Base-by-base conservation (phyloP, 1,140 invertebrate species). In the Oedothorax gibbosus region DNA sequence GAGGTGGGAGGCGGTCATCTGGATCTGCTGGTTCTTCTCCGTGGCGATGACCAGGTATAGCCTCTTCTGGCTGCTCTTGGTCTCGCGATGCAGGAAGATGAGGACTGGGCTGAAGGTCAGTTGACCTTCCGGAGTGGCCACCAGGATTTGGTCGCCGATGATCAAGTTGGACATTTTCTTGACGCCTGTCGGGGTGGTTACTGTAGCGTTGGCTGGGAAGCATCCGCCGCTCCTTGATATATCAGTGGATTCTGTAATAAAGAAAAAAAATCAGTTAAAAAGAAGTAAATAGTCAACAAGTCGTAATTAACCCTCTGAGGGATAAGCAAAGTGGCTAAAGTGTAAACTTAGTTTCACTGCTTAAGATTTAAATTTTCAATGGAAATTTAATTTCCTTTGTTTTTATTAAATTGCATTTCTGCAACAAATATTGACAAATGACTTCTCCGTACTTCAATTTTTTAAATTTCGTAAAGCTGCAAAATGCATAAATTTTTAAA, bases 171-270 rank as follows among this genome's bases (percentile, higher is more conserved):
- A 92, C 87, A 95, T 90, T 10, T 87, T 85, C 88, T 92, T 90
- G 68, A 94, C 92, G 0, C 95, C 14, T 93, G 89, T 87, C 49
- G 91, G 88, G 0, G 93, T 93, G 57, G 91, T 89, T 9, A 96
- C 94, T 12, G 90, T 88, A 7, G 93, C 92, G 49, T 92, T 92
- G 0, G 91, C 92, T 0, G 94, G 93, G 90, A 96, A 97, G 88
- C 96, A 99, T 35, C 93, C 95, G 10, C 87, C 88, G 50, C 75
- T 93, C 88, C 94, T 94, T n/a, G 92, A 93, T 1, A 94, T 93
- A 85, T 94, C 94, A n/a, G 96, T 96, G 15, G 96, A 97, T 92
- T 98, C 97, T 99, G 93, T 10, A 94, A 94, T n/a, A 75, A 64
- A 78, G 20, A 49, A 54, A 50, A 35, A 1, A 35, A 2, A 35